phyloP scores from a whole-genome alignment of 2,888 invertebrate genomes.

The Sycophila texana region DNA sequence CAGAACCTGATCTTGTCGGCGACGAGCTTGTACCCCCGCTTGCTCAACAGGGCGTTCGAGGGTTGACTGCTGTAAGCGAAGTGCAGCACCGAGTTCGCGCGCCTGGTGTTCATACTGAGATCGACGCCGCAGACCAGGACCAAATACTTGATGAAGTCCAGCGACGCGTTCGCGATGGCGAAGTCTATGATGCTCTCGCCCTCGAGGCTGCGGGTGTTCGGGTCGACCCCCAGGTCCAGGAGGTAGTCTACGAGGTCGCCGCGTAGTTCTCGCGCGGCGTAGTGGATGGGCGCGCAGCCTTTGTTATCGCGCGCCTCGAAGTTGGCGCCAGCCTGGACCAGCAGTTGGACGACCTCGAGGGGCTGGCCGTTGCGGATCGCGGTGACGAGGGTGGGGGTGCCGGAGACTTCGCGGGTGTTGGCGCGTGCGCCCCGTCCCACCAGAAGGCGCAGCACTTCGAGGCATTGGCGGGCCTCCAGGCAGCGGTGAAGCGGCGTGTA shows the following conservation, averaged over 20 bases:
- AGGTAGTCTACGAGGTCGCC: not conserved
- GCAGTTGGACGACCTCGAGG: not conserved
- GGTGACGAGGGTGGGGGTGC: too few species aligned
- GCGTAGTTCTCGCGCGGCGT: not conserved
- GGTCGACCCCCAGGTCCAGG: not conserved
- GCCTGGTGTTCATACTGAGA: not conserved
- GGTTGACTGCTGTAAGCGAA: too few species aligned
- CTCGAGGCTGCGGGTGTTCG: not conserved
- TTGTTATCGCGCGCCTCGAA: not conserved
- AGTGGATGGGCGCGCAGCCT: not conserved
- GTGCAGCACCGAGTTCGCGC: too few species aligned
- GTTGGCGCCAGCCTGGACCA: not conserved
- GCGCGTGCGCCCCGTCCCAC: too few species aligned
- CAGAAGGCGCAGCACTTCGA: too few species aligned
- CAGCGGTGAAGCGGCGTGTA: too few species aligned
- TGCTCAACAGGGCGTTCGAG: too few species aligned
- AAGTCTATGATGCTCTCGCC: not conserved
- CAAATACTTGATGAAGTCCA: not conserved
- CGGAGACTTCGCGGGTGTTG: too few species aligned
- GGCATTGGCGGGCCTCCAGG: too few species aligned
- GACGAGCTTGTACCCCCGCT: too few species aligned
- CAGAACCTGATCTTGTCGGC: not conserved
- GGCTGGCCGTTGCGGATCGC: not conserved
- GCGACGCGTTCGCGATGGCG: fast-evolving
- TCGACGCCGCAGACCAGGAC: not conserved